phyloP scores from a whole-genome alignment of 2,888 invertebrate genomes.

The Adelphocoris suturalis region DNA sequence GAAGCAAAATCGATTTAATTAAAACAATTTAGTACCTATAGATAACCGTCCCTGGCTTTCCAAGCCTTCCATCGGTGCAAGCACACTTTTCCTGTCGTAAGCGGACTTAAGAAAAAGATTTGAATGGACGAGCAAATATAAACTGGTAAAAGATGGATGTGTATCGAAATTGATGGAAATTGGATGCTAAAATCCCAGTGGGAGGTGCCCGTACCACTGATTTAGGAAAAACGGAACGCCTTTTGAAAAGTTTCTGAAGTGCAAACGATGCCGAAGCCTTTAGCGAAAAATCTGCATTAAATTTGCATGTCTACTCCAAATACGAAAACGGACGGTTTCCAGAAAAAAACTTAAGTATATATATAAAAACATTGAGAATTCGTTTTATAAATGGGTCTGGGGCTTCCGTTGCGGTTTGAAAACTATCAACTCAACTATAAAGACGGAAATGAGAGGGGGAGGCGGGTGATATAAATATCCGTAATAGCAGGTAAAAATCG shows the following conservation, averaged over 20 bases:
- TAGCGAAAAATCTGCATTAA: background rate
- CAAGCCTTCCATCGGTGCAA: too few species aligned
- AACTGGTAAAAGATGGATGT: too few species aligned
- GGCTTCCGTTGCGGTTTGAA: background rate
- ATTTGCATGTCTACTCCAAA: slow-evolving; percentile 24
- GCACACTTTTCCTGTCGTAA: too few species aligned
- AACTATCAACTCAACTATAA: background rate
- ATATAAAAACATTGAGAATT: background rate
- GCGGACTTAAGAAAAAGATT: too few species aligned
- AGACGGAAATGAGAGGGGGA: background rate
- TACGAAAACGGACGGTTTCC: background rate
- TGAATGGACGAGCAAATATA: too few species aligned
- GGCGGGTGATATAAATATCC: background rate
- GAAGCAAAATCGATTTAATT: too few species aligned
- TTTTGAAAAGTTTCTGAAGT: background rate
- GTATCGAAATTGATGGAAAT: background rate
- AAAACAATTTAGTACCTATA: too few species aligned
- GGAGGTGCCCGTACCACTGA: background rate
- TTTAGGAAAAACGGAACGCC: background rate
- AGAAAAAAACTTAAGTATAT: background rate
- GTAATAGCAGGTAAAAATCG: background rate
- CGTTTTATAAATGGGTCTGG: background rate
- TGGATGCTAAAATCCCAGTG: background rate
- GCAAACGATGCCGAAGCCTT: background rate
- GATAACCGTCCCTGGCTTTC: too few species aligned